Conservation (phyloP, 2,888 invertebrate species). For the Nephrotoma appendiculata region DNA sequence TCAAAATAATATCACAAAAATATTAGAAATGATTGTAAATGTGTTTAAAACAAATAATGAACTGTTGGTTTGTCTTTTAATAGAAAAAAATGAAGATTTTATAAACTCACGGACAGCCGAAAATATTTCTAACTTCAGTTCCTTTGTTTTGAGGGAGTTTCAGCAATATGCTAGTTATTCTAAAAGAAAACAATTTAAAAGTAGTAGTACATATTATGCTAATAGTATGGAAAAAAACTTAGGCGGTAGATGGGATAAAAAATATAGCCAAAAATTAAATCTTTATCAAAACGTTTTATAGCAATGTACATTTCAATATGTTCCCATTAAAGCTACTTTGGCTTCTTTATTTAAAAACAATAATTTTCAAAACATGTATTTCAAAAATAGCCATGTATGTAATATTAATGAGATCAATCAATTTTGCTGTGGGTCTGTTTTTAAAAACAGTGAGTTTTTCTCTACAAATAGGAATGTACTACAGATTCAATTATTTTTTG, state of each 20-base stretch:
- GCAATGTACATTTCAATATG: background rate
- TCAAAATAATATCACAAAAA: too few species aligned
- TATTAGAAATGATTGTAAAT: background rate
- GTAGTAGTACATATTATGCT: background rate
- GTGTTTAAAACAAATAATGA: background rate
- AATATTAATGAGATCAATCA: background rate
- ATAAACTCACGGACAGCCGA: background rate
- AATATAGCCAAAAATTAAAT: background rate
- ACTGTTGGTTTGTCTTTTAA: background rate
- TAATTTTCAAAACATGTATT: background rate
- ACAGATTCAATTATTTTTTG: constrained; percentile 13
- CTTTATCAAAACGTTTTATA: background rate
- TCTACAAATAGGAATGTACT: background rate
- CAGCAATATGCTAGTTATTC: background rate
- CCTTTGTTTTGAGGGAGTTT: background rate
- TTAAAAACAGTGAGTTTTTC: background rate
- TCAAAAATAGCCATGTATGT: background rate
- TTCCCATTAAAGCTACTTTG: background rate
- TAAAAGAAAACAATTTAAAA: background rate
- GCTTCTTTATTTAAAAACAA: background rate
- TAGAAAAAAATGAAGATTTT: background rate
- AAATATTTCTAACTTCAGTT: background rate
- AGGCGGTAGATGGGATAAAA: background rate
- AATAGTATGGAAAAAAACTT: background rate
- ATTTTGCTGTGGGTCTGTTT: background rate